Evolutionary conservation across 92 coral and sea anemone species (phyloP).

Genomic region (Muricea muricata): DNA sequence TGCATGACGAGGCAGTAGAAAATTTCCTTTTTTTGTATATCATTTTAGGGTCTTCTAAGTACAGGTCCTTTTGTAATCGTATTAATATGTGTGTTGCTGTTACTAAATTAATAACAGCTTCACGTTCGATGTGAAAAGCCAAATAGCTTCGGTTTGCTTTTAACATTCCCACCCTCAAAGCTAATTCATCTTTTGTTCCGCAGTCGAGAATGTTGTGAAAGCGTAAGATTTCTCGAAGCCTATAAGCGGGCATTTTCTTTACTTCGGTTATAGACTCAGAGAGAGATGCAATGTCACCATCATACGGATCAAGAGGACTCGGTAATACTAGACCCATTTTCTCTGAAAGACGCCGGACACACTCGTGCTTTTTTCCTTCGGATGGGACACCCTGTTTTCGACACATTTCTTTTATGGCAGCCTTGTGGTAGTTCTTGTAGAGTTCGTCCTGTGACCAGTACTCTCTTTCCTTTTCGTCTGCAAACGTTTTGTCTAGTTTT

Average conservation of each 20-base stretch:
- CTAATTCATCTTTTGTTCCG: slow-evolving; percentile 61
- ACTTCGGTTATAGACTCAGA: slow-evolving; percentile 60
- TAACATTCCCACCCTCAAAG: background rate
- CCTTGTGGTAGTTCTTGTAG: slow-evolving; percentile 1
- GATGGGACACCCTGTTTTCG: background rate
- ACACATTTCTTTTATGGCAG: background rate
- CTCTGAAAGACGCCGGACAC: background rate
- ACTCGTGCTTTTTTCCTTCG: slow-evolving; percentile 17
- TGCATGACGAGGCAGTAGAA: slow-evolving; percentile 42
- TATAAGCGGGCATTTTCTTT: slow-evolving; percentile 58
- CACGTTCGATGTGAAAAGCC: background rate
- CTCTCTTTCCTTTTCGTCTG: background rate
- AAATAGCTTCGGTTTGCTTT: slow-evolving; percentile 41
- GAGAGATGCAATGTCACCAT: slow-evolving; percentile 47
- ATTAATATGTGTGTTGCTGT: slow-evolving; percentile 35
- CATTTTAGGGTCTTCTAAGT: slow-evolving; percentile 37
- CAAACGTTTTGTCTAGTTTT: background rate
- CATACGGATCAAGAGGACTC: background rate
- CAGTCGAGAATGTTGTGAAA: slow-evolving; percentile 65
- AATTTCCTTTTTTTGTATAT: slow-evolving; percentile 32
- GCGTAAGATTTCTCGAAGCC: slow-evolving; percentile 59
- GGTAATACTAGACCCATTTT: background rate
- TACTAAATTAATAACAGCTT: slow-evolving; percentile 24
- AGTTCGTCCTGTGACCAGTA: slow-evolving; percentile 18
- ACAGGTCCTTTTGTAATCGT: slow-evolving; percentile 40